These are phyloP conservation scores for Perizoma flavofasciatum DNA, from an alignment of 2,888 invertebrate species.

Conservation along the genomic window DNA sequence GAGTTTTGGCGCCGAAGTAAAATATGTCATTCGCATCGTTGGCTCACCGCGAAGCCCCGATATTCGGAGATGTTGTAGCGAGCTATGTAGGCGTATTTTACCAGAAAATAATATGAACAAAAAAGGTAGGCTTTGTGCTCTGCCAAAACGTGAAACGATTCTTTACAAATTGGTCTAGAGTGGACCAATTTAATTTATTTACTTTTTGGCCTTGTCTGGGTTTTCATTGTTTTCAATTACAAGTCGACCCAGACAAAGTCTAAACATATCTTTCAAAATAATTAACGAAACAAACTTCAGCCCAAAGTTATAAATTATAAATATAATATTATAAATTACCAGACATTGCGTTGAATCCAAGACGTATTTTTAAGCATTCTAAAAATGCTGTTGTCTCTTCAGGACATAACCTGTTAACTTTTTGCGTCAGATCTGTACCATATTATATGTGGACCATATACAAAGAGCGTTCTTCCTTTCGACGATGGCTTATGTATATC, in stretches of 20 bases:
- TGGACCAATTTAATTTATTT: too few relatives aligned
- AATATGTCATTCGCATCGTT: constrained; percentile 16
- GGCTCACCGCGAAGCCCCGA: constrained; percentile 15
- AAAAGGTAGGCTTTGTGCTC: background rate
- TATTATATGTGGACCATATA: constrained; percentile 8
- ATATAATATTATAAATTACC: too few relatives aligned
- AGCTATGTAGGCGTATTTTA: constrained; percentile 2
- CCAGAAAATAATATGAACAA: background rate
- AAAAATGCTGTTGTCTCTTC: too few relatives aligned
- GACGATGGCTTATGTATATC: background rate
- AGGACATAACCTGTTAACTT: background rate
- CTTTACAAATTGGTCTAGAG: too few relatives aligned
- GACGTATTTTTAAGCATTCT: too few relatives aligned
- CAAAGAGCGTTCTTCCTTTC: constrained; percentile 15
- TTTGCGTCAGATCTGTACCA: constrained; percentile 7
- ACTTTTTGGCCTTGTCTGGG: too few relatives aligned
- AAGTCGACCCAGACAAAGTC: too few relatives aligned
- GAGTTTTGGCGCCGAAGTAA: constrained; percentile 12
- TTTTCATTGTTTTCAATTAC: too few relatives aligned
- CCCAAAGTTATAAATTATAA: too few relatives aligned
- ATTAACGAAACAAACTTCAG: too few relatives aligned
- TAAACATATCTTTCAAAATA: too few relatives aligned
- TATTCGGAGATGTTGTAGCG: constrained; percentile 14
- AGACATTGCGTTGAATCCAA: too few relatives aligned
- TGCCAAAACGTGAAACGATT: background rate